A percentile compares a stretch with the other conserved stretches of the same genome.
phyloP scores from a whole-genome alignment of 2,797 vertebrate species.

The Scleropages formosus region DNA sequence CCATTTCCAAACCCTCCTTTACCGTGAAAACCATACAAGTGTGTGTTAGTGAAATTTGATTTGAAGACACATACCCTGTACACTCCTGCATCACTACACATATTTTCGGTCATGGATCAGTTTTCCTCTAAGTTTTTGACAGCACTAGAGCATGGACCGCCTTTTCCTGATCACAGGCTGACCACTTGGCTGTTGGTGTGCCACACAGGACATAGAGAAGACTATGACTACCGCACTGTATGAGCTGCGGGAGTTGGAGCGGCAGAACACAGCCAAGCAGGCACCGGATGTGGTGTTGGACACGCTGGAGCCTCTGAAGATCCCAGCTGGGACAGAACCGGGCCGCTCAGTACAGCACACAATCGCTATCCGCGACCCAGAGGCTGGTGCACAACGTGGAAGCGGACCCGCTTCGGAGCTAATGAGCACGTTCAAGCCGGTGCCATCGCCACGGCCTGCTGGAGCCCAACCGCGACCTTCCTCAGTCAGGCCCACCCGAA shows the following conservation, averaged over 20 bases:
- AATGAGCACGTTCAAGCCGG: conserved; percentile 92
- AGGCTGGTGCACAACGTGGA: conserved; percentile 82
- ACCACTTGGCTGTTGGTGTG: neutral
- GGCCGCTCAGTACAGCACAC: conserved; percentile 85
- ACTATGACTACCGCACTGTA: conserved; percentile 93
- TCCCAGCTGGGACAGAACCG: conserved; percentile 63
- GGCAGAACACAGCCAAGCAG: conserved; percentile 92
- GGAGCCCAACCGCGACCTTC: conserved; percentile 82
- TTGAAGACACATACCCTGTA: no score
- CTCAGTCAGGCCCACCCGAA: conserved; percentile 76
- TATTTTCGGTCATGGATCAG: neutral
- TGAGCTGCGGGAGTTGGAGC: conserved; percentile 87
- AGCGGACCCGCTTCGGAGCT: conserved; percentile 85
- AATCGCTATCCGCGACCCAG: conserved; percentile 88
- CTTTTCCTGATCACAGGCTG: neutral
- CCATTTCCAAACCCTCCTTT: no score
- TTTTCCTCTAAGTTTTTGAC: no score
- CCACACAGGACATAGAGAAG: conserved; percentile 89
- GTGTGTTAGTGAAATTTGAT: no score
- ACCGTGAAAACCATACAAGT: no score
- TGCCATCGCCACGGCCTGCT: conserved; percentile 76
- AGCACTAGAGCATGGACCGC: neutral
- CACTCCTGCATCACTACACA: neutral
- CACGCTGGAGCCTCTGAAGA: conserved; percentile 89
- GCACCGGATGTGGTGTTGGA: conserved; percentile 91